Base-by-base conservation (phyloP, 2,888 invertebrate genomes). In the Ornithoptera alexandrae region DNA sequence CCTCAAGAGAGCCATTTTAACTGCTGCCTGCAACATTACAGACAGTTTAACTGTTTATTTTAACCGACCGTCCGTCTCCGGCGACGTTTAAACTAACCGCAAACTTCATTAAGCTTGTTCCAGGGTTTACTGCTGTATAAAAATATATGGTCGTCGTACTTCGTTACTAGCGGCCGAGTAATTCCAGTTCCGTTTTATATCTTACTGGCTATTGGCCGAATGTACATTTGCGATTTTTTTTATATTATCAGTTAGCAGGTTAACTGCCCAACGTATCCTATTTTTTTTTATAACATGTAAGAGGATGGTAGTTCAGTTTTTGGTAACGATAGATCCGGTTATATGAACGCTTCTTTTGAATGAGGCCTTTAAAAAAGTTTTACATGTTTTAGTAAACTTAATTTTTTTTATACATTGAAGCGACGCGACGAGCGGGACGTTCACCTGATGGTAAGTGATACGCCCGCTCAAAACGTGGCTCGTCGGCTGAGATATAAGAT, bases 61-160 rank as follows among this genome's bases (percentile, higher is more conserved):
- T 6, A 30, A 58, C 17, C 8, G 15, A 30, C 39, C 24, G 17
- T 69, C 46, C 62, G 62, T 69, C 57, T 46, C 58, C 39, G 62
- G 50, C 62, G 12, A 20, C 57, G 65, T 65, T 61, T 65, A 62
- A 65, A 66, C 62, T 62, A 65, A 60, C 62, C 62, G 18, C 66
- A 70, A 69, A 66, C 59, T 70, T 70, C 36, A 66, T 66, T 70
- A 66, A 70, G 69, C 69, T n/a, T 42, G 65, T 65, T 18, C 62
- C 62, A 58, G 58, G 59, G 50, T 62, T 67, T 62, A 69, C 66
- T 62, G 61, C 46, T 46, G 30, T 65, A 65, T 63, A 65, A 58
- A 64, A 61, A 53, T 63, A 24, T 53, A 68, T 39, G 57, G 17
- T 10, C n/a, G 39, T 36, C 67, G 20, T 36, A 50, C 36, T 60